Conservation (phyloP, 2,797 vertebrate genomes). For the Parauchenoglanis ngamensis region DNA sequence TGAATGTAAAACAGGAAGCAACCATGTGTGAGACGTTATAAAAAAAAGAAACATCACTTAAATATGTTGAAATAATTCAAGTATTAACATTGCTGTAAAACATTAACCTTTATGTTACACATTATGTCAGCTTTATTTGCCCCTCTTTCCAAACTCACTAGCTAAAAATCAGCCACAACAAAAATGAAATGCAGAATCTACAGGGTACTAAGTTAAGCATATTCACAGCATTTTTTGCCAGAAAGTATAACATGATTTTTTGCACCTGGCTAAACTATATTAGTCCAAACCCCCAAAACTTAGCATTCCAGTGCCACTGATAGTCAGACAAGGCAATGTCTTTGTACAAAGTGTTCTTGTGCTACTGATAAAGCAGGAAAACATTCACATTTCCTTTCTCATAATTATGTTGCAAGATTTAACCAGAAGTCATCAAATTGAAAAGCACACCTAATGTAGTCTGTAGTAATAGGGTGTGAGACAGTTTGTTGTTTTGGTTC, state of each 20-base stretch:
- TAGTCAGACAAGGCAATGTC: not conserved
- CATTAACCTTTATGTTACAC: not conserved
- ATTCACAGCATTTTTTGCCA: not conserved
- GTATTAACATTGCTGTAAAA: not conserved
- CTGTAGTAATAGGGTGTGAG: not conserved
- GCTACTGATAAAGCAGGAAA: not conserved
- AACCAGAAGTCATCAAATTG: not conserved
- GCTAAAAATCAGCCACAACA: not conserved
- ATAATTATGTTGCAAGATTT: not conserved
- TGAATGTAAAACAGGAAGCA: not conserved
- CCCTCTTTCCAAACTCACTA: not conserved
- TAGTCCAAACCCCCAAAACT: no score
- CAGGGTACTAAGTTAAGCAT: not conserved
- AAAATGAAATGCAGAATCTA: not conserved
- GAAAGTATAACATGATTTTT: not conserved
- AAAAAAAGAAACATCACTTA: not conserved
- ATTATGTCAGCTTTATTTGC: not conserved
- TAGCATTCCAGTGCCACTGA: not conserved
- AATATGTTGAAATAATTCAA: not conserved
- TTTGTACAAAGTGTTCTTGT: not conserved
- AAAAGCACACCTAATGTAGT: not conserved
- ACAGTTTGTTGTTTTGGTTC: not conserved
- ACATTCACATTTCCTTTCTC: not conserved
- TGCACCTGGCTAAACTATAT: not conserved
- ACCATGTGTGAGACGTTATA: not conserved